A percentile compares a stretch with the other conserved stretches of the same genome.
These are phyloP conservation scores for Hippocampus guttulatus DNA, from an alignment of 2,113 vertebrate species.

Conservation along the genomic window DNA sequence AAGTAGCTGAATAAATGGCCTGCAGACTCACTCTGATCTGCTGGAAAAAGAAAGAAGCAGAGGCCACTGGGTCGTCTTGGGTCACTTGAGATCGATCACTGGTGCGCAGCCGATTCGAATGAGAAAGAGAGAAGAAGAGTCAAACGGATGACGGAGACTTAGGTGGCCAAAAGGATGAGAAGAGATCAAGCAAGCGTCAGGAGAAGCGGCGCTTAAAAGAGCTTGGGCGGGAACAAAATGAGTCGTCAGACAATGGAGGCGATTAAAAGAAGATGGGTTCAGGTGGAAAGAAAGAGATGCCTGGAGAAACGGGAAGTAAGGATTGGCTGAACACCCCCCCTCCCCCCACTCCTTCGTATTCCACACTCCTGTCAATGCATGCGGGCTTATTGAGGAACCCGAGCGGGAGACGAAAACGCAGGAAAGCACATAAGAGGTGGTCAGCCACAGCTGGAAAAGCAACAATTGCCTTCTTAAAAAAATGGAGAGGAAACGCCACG, in stretches of 20 bases:
- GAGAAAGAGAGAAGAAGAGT: constrained; percentile 32
- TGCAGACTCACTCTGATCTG: constrained; percentile 27
- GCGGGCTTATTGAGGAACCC: constrained; percentile 51
- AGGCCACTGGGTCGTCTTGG: constrained; percentile 36
- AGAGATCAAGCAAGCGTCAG: constrained; percentile 29
- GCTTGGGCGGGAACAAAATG: constrained; percentile 48
- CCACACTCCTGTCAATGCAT: constrained; percentile 16
- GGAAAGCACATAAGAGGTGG: constrained; percentile 29
- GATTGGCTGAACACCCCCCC: constrained; percentile 6
- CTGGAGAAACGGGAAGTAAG: constrained; percentile 3
- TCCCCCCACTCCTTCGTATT: constrained; percentile 24
- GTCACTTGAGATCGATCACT: constrained; percentile 49
- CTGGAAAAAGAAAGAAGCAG: constrained; percentile 27
- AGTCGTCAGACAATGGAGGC: constrained; percentile 29
- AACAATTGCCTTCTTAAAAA: constrained; percentile 50
- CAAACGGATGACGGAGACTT: constrained; percentile 31
- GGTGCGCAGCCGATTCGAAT: constrained; percentile 30
- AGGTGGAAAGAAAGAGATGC: constrained; percentile 17
- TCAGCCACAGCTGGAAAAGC: constrained; percentile 77
- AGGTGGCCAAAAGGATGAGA: constrained; percentile 28
- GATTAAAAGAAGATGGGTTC: constrained; percentile 37
- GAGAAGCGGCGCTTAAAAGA: constrained; percentile 24
- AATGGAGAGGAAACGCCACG: constrained; percentile 41
- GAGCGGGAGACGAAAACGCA: constrained; percentile 51
- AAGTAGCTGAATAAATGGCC: constrained; percentile 28